Percentiles rank a stretch among this genome's conserved stretches.
Conservation (phyloP, 2,888 invertebrate genomes). For the Dynastes maya region DNA sequence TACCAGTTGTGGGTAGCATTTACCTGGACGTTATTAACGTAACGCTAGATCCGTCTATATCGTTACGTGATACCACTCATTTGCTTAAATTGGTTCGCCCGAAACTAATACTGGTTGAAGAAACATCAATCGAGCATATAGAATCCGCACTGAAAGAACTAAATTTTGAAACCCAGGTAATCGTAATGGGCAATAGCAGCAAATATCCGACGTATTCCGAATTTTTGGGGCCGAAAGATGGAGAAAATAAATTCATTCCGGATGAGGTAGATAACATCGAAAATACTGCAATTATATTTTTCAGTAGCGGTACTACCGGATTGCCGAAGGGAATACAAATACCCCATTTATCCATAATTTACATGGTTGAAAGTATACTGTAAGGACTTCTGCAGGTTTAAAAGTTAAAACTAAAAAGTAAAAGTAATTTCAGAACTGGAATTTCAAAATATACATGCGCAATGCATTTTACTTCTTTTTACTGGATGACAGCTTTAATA, state of each 20-base stretch:
- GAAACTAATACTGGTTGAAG: slow-evolving; percentile 57
- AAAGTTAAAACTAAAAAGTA: not conserved
- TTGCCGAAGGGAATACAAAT: slow-evolving; percentile 61
- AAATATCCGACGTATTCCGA: slow-evolving; percentile 51
- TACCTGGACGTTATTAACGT: slow-evolving; percentile 65
- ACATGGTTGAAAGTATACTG: slow-evolving; percentile 27
- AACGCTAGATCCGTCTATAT: slow-evolving; percentile 55
- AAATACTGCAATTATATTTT: slow-evolving; percentile 61
- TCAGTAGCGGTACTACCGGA: slow-evolving; percentile 66
- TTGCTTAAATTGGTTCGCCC: slow-evolving; percentile 55
- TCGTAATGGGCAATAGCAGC: slow-evolving; percentile 55
- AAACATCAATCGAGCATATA: slow-evolving; percentile 52
- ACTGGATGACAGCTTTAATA: slow-evolving; percentile 45
- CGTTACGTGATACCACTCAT: slow-evolving; percentile 55
- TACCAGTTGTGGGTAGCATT: slow-evolving; percentile 69
- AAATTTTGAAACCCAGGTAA: slow-evolving; percentile 51
- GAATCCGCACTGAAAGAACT: slow-evolving; percentile 52
- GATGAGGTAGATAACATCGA: slow-evolving; percentile 52
- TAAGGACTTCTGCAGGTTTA: not conserved
- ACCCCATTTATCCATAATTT: not conserved
- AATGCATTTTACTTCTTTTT: slow-evolving; percentile 45
- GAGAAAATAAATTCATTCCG: slow-evolving; percentile 59
- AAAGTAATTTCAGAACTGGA: slow-evolving; percentile 1
- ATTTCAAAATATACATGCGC: not conserved
- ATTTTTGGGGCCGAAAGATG: slow-evolving; percentile 52